Conservation (phyloP, 2,888 invertebrate genomes). For the Nephrocerus scutellatus region DNA sequence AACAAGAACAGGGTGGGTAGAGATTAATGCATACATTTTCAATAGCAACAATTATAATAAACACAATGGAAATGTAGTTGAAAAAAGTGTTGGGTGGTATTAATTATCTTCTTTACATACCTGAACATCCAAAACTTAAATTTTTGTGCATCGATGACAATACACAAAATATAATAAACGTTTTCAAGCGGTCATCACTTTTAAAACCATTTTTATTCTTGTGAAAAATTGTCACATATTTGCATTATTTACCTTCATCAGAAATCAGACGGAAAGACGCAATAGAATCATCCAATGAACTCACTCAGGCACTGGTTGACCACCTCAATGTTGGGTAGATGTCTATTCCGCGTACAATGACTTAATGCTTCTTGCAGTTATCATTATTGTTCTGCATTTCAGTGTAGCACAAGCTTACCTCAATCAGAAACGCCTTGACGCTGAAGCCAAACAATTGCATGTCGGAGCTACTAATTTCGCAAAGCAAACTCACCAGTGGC, state of each 20-base stretch:
- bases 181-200: background rate
- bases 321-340: constrained; percentile 93
- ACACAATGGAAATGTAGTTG: no score
- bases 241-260: constrained; percentile 45
- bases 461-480: constrained; percentile 90
- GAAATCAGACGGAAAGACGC: constrained; percentile 92
- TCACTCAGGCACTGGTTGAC: constrained; percentile 92
- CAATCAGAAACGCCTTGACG: constrained; percentile 95
- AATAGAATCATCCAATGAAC: constrained; percentile 80
- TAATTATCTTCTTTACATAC: no score
- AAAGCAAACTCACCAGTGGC: constrained; percentile 95
- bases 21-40: background rate
- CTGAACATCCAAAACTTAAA: no score
- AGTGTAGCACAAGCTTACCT: constrained; percentile 95
- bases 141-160: no score
- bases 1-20: constrained; percentile 69
- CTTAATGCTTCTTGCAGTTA: no score
- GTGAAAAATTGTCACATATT: background rate
- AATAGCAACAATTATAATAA: background rate
- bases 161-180: background rate
- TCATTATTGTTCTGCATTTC: background rate
- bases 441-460: constrained; percentile 93
- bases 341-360: no score
- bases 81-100: no score
- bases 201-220: no score